A percentile compares a stretch with the other conserved stretches of the same genome.
Conservation (phyloP, 2,113 vertebrate species). For the Eulacestoma nigropectus region DNA sequence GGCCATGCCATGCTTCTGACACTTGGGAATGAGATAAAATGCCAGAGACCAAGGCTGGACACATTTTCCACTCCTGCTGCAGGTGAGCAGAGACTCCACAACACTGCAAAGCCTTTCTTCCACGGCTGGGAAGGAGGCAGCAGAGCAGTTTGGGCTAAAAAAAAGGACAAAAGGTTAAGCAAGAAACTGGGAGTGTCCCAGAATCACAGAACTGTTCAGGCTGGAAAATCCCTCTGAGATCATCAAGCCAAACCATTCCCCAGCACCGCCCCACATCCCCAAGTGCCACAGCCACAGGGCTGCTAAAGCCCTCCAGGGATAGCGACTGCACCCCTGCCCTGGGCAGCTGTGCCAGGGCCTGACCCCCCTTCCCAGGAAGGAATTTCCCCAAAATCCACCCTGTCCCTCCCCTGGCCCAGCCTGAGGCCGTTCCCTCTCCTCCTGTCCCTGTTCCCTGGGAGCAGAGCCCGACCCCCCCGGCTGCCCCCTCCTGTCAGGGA, state of each 20-base stretch:
- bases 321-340: accelerated
- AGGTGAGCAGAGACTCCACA: not conserved
- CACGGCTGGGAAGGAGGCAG: not conserved
- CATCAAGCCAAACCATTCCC: accelerated
- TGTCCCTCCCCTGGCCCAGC: not conserved
- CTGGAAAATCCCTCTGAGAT: not conserved
- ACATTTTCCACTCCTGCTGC: not conserved
- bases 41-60: not conserved
- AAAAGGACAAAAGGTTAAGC: not conserved
- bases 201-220: not conserved
- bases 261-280: not conserved
- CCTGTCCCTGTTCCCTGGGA: not conserved
- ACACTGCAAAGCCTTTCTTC: not conserved
- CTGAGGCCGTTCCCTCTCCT: not conserved
- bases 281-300: not conserved
- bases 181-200: not conserved
- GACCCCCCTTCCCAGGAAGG: accelerated
- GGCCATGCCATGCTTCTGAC: not conserved
- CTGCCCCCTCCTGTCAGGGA: not conserved
- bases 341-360: not conserved
- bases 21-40: not conserved
- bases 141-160: not conserved
- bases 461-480: not conserved
- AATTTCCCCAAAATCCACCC: not conserved
- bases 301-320: not conserved